Percentiles rank a stretch among this genome's conserved stretches.
phyloP scores from a whole-genome alignment of 2,797 vertebrate species.

The Crocodylus rhombifer region DNA sequence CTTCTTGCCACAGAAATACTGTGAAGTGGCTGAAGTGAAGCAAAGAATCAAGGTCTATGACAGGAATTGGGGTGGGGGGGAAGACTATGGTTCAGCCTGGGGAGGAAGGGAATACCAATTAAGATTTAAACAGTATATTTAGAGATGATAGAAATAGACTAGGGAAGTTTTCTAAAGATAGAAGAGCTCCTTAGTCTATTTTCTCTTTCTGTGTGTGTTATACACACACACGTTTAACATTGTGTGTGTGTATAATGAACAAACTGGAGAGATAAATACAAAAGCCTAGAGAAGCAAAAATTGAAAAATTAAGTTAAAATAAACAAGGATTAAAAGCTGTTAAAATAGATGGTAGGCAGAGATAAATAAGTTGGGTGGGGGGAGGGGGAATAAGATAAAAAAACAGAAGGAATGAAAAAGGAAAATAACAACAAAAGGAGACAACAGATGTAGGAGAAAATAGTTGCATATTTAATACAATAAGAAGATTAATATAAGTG shows the following conservation, averaged over 20 bases:
- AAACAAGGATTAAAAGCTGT: not conserved
- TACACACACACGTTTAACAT: too few relatives aligned
- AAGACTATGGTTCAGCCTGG: not conserved
- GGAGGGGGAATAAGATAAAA: not conserved
- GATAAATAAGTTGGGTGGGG: not conserved
- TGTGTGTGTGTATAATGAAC: not conserved
- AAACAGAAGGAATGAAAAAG: not conserved
- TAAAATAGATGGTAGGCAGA: not conserved
- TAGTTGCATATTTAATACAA: not conserved
- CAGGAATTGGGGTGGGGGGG: not conserved
- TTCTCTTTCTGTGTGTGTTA: too few relatives aligned
- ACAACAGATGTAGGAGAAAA: not conserved
- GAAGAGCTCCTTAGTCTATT: too few relatives aligned
- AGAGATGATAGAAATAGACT: not conserved
- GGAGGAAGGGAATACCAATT: not conserved
- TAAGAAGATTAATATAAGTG: not conserved
- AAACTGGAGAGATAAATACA: not conserved
- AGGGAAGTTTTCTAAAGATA: not conserved
- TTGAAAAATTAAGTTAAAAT: not conserved
- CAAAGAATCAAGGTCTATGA: not conserved
- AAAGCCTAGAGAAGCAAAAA: not conserved
- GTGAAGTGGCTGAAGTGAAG: not conserved
- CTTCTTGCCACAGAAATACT: not conserved
- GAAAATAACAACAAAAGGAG: not conserved
- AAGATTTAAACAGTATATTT: not conserved